Percentiles rank a stretch among this genome's conserved stretches.
Conservation (phyloP, 2,797 vertebrate species). For the Cyprinella venusta region DNA sequence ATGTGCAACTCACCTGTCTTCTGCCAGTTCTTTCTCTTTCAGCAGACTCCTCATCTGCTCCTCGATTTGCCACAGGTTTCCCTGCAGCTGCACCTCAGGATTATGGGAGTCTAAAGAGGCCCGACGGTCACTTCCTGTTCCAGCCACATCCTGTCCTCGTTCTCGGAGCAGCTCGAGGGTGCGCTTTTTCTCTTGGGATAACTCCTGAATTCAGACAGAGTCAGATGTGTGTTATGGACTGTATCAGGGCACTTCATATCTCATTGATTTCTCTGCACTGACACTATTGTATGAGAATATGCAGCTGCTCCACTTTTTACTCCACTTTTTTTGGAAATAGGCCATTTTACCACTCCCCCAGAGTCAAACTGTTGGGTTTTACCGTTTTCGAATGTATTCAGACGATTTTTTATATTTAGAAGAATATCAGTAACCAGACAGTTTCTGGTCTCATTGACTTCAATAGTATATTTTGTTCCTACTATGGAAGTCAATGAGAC, state of each 20-base stretch:
- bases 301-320: no score
- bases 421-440: no score
- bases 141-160: not conserved
- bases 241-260: not conserved
- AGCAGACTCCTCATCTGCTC: conserved; percentile 90
- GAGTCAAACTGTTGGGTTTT: no score
- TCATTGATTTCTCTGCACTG: not conserved
- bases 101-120: conserved; percentile 57
- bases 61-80: conserved; percentile 88
- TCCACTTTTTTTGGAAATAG: no score
- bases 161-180: conserved; percentile 83
- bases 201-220: conserved; percentile 76
- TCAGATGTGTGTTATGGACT: not conserved
- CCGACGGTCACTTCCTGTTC: conserved; percentile 1
- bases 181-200: conserved; percentile 90
- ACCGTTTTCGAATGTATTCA: no score
- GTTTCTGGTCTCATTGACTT: no score
- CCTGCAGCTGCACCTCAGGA: conserved; percentile 78
- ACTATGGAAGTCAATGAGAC: no score
- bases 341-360: no score
- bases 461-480: no score
- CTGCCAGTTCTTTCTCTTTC: conserved; percentile 88
- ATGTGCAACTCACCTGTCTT: conserved; percentile 80
- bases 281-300: not conserved
- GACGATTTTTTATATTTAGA: no score